Conservation (phyloP, 2,797 vertebrate genomes). For the Threskiornis aethiopicus region DNA sequence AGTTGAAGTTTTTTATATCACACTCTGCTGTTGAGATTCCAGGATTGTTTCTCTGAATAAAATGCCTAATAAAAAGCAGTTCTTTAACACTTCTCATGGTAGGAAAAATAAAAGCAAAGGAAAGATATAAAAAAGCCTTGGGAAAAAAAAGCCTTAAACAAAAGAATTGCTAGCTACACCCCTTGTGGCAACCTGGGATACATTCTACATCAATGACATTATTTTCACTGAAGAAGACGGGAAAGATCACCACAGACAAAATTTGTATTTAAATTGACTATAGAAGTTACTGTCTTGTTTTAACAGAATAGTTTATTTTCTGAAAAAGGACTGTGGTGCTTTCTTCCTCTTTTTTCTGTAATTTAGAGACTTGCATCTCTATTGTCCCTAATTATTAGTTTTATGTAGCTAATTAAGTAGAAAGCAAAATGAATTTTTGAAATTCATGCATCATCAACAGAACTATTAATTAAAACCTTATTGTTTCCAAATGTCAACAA, state of each 20-base stretch:
- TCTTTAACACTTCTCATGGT: not conserved
- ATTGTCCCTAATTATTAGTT: not conserved
- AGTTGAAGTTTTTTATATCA: not conserved
- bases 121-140: not conserved
- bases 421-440: not conserved
- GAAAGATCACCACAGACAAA: not conserved
- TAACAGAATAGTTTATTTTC: not conserved
- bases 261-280: not conserved
- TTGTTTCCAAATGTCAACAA: not conserved
- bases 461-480: conserved; percentile 6
- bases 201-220: not conserved
- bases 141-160: not conserved
- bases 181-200: not conserved
- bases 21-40: not conserved
- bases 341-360: not conserved
- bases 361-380: not conserved
- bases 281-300: not conserved
- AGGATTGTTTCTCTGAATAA: not conserved
- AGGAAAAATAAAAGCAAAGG: not conserved
- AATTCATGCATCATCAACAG: not conserved
- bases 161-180: not conserved
- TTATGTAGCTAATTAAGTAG: not conserved
- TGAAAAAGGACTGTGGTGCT: not conserved
- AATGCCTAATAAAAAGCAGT: not conserved
- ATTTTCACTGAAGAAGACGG: not conserved